phyloP scores from a whole-genome alignment of 2,113 vertebrate genomes.

The Calonectris borealis region DNA sequence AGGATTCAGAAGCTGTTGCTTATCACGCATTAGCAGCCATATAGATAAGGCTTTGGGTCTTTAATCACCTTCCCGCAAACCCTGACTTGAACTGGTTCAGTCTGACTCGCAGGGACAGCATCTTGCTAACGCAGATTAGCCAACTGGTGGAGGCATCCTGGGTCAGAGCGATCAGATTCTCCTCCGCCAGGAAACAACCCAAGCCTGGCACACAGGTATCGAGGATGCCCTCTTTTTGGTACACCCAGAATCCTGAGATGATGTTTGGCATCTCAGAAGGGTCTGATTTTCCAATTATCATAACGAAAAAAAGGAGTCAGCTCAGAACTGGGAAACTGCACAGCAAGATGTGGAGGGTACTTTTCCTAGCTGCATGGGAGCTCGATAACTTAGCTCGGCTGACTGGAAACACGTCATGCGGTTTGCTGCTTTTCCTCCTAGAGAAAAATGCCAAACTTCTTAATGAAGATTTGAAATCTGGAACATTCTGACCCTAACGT shows the following conservation, averaged over 20 bases:
- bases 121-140: neutral
- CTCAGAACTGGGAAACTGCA: neutral
- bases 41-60: neutral
- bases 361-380: neutral
- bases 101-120: neutral
- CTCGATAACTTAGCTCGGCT: neutral
- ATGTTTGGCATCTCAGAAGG: neutral
- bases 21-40: neutral
- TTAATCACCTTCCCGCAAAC: neutral
- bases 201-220: rapidly evolving
- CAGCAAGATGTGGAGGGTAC: neutral
- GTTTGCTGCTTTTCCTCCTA: neutral
- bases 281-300: neutral
- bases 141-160: neutral
- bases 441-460: neutral
- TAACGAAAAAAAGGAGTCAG: neutral
- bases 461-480: neutral
- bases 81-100: neutral
- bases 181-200: neutral
- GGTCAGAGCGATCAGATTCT: neutral
- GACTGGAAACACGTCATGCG: rapidly evolving
- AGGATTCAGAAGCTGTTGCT: neutral
- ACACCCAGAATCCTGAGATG: neutral
- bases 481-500: neutral
- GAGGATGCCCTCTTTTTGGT: neutral